These are phyloP conservation scores for Campoplex nolae DNA, from an alignment of 2,888 invertebrate genomes.

Conservation along the genomic window DNA sequence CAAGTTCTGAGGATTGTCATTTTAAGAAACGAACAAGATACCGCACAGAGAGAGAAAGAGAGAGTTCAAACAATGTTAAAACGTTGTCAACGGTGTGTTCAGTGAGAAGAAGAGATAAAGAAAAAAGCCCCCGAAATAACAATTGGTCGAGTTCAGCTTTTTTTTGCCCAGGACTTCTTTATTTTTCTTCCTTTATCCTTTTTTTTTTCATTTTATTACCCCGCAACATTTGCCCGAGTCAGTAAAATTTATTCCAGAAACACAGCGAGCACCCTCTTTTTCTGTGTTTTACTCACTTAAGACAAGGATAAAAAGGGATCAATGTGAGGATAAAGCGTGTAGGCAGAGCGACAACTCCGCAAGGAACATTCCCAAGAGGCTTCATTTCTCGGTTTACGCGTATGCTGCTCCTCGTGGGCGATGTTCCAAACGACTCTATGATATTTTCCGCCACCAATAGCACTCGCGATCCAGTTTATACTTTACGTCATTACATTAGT, in stretches of 20 bases:
- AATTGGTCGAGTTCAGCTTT: background rate
- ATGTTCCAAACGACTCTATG: slow-evolving; percentile 76
- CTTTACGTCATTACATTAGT: slow-evolving; percentile 8
- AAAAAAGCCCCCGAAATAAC: background rate
- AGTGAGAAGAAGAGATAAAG: background rate
- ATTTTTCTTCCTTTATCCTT: slow-evolving; percentile 28
- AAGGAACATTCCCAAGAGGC: slow-evolving; percentile 52
- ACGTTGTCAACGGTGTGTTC: background rate
- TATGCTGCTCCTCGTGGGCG: slow-evolving; percentile 70
- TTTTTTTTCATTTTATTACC: slow-evolving; percentile 14
- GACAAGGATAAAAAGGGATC: slow-evolving; percentile 21
- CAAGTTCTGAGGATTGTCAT: slow-evolving; percentile 61
- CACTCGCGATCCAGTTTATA: slow-evolving; percentile 35
- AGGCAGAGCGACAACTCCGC: slow-evolving; percentile 40
- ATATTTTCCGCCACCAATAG: slow-evolving; percentile 64
- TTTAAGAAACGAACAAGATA: slow-evolving; percentile 44
- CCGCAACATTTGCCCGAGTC: slow-evolving; percentile 59
- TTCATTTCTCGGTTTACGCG: slow-evolving; percentile 62
- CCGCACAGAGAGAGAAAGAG: background rate
- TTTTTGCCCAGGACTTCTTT: slow-evolving; percentile 3
- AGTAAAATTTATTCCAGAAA: slow-evolving; percentile 65
- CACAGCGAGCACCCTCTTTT: slow-evolving; percentile 34
- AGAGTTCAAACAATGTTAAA: background rate
- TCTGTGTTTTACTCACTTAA: slow-evolving; percentile 9
- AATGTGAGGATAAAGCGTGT: slow-evolving; percentile 53